Percentiles rank a stretch among this genome's conserved stretches.
These are phyloP conservation scores for Mycteria americana DNA, from an alignment of 2,797 vertebrate genomes.

Conservation along the genomic window DNA sequence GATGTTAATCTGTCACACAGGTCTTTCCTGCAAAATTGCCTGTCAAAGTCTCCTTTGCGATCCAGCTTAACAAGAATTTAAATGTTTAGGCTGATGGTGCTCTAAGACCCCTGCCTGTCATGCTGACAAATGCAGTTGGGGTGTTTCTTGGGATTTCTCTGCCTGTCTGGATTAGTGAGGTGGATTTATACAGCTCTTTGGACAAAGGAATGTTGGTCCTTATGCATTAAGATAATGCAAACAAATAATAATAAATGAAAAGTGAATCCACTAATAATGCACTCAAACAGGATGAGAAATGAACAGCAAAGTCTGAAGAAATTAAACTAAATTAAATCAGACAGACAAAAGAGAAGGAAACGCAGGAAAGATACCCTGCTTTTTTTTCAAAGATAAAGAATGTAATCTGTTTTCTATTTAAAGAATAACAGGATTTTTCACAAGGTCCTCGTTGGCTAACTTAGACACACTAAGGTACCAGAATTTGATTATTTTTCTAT, in stretches of 20 bases:
- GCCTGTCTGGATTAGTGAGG: not conserved
- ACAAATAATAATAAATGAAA: not conserved
- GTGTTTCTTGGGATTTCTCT: not conserved
- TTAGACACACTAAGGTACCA: not conserved
- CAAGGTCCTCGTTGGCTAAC: not conserved
- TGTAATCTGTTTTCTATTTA: not conserved
- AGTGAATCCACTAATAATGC: not conserved
- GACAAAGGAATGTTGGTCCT: not conserved
- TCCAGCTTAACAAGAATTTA: not conserved
- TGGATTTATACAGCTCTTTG: not conserved
- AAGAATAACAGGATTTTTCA: conserved; percentile 13
- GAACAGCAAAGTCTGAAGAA: not conserved
- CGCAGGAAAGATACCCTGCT: not conserved
- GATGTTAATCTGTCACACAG: not conserved
- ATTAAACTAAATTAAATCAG: conserved; percentile 2
- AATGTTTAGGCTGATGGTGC: not conserved
- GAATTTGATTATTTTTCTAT: not conserved
- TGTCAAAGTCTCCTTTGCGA: not conserved
- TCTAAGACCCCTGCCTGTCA: not conserved
- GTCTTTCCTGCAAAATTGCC: not conserved
- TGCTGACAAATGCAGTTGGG: not conserved
- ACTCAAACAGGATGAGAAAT: not conserved
- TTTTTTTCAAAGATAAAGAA: not conserved
- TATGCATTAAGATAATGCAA: not conserved
- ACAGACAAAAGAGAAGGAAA: not conserved